A percentile compares a stretch with the other conserved stretches of the same genome.
Evolutionary conservation across 2,797 vertebrate species (phyloP).

Genomic region (Pseudomugil tenellus): DNA sequence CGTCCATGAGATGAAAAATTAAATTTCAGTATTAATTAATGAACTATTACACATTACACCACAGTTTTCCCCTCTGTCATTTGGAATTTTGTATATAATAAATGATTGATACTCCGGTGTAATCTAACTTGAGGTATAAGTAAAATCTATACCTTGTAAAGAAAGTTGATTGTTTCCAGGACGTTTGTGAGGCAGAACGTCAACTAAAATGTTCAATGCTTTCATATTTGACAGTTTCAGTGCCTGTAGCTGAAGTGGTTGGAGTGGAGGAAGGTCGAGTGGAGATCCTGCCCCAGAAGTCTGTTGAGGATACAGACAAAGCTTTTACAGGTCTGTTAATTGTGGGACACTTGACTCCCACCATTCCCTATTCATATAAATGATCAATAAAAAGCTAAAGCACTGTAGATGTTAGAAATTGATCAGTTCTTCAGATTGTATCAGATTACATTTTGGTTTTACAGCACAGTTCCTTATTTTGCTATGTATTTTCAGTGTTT

Average conservation of each 20-base stretch:
- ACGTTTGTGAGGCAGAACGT: slow-evolving; percentile 1
- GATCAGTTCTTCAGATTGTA: not conserved
- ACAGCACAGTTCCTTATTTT: slow-evolving; percentile 8
- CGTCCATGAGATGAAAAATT: not conserved
- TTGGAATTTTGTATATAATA: not conserved
- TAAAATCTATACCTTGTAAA: not conserved
- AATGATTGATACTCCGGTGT: not conserved
- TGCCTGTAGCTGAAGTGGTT: slow-evolving; percentile 79
- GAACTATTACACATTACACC: not conserved
- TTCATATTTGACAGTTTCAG: slow-evolving; percentile 69
- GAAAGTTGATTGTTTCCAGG: not conserved
- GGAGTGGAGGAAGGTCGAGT: slow-evolving; percentile 79
- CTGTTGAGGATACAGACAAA: slow-evolving; percentile 78
- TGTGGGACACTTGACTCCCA: slow-evolving; percentile 5
- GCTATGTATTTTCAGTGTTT: slow-evolving; percentile 76
- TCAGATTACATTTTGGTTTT: not conserved
- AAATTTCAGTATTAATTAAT: not conserved
- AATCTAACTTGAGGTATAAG: not conserved
- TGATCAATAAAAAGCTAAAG: slow-evolving; percentile 2
- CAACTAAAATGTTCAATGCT: not conserved
- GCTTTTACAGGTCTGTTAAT: slow-evolving; percentile 82
- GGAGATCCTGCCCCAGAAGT: slow-evolving; percentile 74
- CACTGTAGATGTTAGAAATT: not conserved
- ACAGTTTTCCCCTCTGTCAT: not conserved
- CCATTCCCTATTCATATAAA: not conserved